Conservation (phyloP, 2,888 invertebrate species). For the Macroteleia sp. region DNA sequence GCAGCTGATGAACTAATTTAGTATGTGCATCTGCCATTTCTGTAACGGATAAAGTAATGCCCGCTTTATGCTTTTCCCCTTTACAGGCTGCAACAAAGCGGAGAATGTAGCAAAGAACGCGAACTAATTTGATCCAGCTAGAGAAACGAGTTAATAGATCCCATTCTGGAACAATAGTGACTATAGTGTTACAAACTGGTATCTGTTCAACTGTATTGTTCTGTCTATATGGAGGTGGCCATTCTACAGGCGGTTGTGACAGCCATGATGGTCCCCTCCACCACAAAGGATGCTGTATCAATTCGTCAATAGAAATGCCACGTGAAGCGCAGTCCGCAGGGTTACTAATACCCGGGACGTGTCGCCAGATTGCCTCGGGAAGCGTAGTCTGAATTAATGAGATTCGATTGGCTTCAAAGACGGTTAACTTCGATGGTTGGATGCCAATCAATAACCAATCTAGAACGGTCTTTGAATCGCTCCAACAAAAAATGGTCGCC, state of each 20-base stretch:
- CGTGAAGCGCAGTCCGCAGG: slow-evolving; percentile 2
- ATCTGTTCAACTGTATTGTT: too few species aligned
- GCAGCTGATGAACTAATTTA: too few species aligned
- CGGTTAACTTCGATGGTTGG: background rate
- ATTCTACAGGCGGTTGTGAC: background rate
- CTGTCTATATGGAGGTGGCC: background rate
- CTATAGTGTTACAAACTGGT: background rate
- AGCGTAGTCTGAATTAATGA: slow-evolving; percentile 1
- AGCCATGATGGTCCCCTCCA: slow-evolving; percentile 6
- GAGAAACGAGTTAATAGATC: background rate
- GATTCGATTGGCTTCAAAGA: slow-evolving; percentile 8
- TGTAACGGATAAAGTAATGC: background rate
- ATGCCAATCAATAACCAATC: background rate
- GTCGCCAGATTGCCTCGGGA: background rate
- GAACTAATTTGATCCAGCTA: background rate
- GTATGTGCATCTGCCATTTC: background rate
- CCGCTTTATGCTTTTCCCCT: background rate
- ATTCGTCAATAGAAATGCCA: background rate
- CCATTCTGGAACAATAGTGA: background rate
- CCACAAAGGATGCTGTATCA: background rate
- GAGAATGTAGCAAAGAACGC: background rate
- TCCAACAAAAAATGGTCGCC: slow-evolving; percentile 10
- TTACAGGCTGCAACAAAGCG: background rate
- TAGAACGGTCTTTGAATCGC: background rate
- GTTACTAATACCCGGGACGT: background rate